Percentiles rank a stretch among this genome's conserved stretches.
Evolutionary conservation across 2,888 invertebrate species (phyloP).

Genomic region (Tetropium fuscum): DNA sequence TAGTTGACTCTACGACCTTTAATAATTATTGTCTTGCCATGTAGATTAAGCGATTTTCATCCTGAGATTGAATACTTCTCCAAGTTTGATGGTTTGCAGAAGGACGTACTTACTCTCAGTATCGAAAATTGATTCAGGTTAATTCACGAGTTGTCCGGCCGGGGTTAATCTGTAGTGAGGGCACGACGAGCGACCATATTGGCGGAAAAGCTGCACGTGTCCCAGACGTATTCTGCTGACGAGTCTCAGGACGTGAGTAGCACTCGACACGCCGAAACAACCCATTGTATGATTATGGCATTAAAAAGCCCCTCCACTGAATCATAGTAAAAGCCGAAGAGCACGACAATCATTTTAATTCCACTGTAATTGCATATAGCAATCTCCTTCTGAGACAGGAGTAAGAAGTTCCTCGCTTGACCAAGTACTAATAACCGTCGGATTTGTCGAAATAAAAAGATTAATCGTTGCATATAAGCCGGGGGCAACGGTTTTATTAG

Average conservation of each 20-base stretch:
- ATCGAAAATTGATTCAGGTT: too few species aligned
- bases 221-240: conserved; percentile 39
- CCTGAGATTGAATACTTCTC: too few species aligned
- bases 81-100: too few species aligned
- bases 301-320: conserved; percentile 41
- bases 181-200: conserved; percentile 37
- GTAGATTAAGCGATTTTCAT: too few species aligned
- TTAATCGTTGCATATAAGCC: conserved; percentile 33
- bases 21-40: too few species aligned
- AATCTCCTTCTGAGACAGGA: conserved; percentile 19
- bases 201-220: conserved; percentile 39
- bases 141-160: not conserved
- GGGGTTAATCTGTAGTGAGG: conserved; percentile 30
- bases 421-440: conserved; percentile 34
- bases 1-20: too few species aligned
- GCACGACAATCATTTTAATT: conserved; percentile 40
- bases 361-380: conserved; percentile 4
- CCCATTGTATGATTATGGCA: conserved; percentile 47
- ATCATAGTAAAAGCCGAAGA: conserved; percentile 39
- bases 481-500: conserved; percentile 29
- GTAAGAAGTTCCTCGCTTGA: conserved; percentile 30
- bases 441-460: conserved; percentile 40
- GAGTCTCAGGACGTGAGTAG: conserved; percentile 40
- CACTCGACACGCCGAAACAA: conserved; percentile 44
- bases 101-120: too few species aligned